Base-by-base conservation (phyloP, 1,140 invertebrate genomes). In the Heliconius himera region DNA sequence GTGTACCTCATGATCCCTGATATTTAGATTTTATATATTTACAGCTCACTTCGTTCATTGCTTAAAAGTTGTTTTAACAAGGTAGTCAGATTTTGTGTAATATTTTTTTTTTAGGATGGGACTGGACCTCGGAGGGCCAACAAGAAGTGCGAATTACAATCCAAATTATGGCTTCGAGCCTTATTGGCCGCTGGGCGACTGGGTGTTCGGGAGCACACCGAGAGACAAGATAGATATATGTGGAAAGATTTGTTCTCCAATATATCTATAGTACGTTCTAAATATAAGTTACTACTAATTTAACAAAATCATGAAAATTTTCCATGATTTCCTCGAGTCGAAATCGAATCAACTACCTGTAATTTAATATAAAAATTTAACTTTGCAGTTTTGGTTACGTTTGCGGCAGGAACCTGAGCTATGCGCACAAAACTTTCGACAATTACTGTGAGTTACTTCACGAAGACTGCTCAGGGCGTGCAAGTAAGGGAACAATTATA, bases 161-260 rank as follows among this genome's bases (percentile, higher is more conserved):
- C 88, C 88, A 0, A 82, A 77, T 13, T 74, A 78, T 11, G 88
- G 88, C 8, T 87, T 79, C 73, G 88, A 89, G 74, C 85, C 87
- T 0, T 89, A 88, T 78, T 89, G 88, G 88, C 70, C 54, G 0
- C 73, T 70, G 3, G 85, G 88, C 1, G 81, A 84, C 11, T 88
- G 85, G 84, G 78, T 85, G n/a, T 84, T 84, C 22, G 72, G 80
- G 1, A 79, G 33, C 33, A 33, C 73, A 2, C 29, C 36, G 0
- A 78, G 80, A 13, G 29, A 29, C 0, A 70, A 49, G 22, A 29
- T 29, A 33, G 66, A 16, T 8, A 51, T 82, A 13, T 88, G 86
- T 46, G 82, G 83, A 0, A 20, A 76, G 9, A 8, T 8, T 0
- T 87, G 86, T 70, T 54, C 82, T 8, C 54, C 41, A 29, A 20